Evolutionary conservation across 2,797 vertebrate species (phyloP).

Genomic region (Semotilus atromaculatus): DNA sequence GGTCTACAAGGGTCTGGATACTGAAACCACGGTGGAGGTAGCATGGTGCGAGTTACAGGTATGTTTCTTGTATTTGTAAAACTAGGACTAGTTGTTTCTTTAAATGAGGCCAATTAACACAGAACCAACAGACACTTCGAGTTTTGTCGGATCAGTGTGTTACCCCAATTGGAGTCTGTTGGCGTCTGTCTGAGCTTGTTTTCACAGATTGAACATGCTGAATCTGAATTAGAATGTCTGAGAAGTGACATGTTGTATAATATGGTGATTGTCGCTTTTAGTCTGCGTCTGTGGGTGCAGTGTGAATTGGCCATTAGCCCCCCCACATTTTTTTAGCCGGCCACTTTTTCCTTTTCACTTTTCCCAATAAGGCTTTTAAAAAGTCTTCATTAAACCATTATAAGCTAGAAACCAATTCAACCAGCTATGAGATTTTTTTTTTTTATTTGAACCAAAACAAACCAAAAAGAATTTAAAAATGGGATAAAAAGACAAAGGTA

Average conservation of each 20-base stretch:
- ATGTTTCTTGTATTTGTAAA: conserved; percentile 54
- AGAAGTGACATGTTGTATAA: neutral
- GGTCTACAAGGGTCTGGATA: conserved; percentile 96
- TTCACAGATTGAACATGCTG: neutral
- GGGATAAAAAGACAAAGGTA: too few relatives aligned
- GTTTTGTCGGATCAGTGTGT: neutral
- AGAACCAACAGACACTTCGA: neutral
- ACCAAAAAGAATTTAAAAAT: neutral
- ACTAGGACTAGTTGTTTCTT: neutral
- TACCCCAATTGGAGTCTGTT: neutral
- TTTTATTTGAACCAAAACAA: neutral
- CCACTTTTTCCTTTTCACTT: neutral
- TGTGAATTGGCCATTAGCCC: neutral
- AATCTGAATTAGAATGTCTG: neutral
- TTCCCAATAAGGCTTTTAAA: neutral
- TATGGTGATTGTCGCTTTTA: neutral
- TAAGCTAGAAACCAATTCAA: neutral
- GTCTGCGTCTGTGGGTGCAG: neutral
- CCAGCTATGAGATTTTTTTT: too few relatives aligned
- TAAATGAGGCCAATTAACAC: neutral
- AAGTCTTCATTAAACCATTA: neutral
- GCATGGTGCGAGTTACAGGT: conserved; percentile 99
- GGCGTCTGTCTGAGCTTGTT: neutral
- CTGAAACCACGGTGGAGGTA: conserved; percentile 96
- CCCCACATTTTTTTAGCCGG: neutral